phyloP scores from a whole-genome alignment of 2,113 vertebrate species.

The Aythya baeri region DNA sequence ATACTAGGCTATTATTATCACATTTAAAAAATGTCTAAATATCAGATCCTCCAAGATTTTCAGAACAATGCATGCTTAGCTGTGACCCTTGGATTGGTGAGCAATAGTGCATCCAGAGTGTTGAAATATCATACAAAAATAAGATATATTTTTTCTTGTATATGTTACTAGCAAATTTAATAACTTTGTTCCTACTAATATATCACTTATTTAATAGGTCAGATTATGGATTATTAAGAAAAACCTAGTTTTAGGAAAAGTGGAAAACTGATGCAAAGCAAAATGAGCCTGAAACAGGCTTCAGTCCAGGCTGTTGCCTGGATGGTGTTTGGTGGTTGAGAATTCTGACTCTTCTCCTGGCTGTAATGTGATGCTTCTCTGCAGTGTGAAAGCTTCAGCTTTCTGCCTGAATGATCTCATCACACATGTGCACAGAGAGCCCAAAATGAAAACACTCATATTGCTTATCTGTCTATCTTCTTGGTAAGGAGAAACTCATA shows the following conservation, averaged over 20 bases:
- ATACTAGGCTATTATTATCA: not conserved
- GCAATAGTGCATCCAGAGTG: not conserved
- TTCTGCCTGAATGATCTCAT: conserved; percentile 45
- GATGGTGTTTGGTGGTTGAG: not conserved
- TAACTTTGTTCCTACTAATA: not conserved
- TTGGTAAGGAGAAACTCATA: conserved; percentile 34
- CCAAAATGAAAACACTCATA: conserved; percentile 38
- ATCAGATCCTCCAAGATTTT: not conserved
- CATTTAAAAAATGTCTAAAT: not conserved
- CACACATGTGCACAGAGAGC: not conserved
- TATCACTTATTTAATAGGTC: not conserved
- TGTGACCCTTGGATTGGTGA: not conserved
- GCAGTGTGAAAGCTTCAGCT: conserved; percentile 34
- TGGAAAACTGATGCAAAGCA: not conserved
- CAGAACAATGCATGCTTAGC: not conserved
- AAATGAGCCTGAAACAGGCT: not conserved
- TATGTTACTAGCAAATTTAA: not conserved
- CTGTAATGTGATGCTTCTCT: not conserved
- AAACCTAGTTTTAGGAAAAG: not conserved
- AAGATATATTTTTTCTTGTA: not conserved
- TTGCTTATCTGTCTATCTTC: conserved; percentile 39
- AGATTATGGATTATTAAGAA: not conserved
- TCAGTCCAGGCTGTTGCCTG: not conserved
- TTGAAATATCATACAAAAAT: not conserved
- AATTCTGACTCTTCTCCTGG: not conserved